A percentile compares a stretch with the other conserved stretches of the same genome.
phyloP scores from a whole-genome alignment of 2,113 vertebrate genomes.

The Mobula birostris region DNA sequence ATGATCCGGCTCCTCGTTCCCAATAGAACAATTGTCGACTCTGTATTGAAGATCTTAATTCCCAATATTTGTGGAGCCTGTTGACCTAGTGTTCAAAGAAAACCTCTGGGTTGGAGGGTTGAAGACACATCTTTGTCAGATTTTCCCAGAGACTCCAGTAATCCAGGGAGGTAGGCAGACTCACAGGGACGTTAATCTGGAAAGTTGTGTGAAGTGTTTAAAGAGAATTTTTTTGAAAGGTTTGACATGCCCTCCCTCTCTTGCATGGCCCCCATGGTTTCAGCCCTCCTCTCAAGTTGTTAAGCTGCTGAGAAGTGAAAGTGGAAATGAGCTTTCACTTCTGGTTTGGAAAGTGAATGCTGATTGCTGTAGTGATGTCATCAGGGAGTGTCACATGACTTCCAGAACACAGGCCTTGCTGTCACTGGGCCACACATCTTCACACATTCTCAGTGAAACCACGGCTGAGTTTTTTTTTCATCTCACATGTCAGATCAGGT shows the following conservation, averaged over 20 bases:
- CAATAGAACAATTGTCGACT: too few species aligned
- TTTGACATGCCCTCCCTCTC: background rate
- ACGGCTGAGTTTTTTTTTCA: background rate
- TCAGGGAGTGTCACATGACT: background rate
- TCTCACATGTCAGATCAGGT: background rate
- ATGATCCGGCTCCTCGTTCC: too few species aligned
- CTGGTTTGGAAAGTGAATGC: background rate
- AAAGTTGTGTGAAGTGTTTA: background rate
- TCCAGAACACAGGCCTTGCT: background rate
- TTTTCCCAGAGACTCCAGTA: background rate
- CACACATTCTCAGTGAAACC: background rate
- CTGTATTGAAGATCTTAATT: too few species aligned
- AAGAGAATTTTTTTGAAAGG: background rate
- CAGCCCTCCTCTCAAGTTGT: background rate
- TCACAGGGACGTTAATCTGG: background rate
- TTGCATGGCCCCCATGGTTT: background rate
- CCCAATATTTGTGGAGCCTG: too few species aligned
- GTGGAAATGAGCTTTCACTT: background rate
- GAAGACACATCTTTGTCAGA: background rate
- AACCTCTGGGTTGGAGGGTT: background rate
- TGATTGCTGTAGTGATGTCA: background rate
- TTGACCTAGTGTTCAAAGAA: background rate
- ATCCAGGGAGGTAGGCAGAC: background rate
- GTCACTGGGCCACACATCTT: background rate
- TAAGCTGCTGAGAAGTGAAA: background rate